Conservation (phyloP, 2,888 invertebrate genomes). For the Leptodirus hochenwartii region DNA sequence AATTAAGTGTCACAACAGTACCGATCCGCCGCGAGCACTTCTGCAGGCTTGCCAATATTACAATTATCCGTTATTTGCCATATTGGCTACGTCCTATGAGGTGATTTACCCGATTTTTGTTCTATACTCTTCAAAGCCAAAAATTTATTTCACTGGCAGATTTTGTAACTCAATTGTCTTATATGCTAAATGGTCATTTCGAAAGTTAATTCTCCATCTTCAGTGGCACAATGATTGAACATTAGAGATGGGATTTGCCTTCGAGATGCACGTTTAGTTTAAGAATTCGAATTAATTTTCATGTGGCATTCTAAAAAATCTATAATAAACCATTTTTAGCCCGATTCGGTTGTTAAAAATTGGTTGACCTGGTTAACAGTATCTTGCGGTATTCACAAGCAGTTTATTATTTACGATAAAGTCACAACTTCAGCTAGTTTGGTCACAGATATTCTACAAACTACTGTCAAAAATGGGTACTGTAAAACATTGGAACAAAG, state of each 20-base stretch:
- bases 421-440: constrained; percentile 13
- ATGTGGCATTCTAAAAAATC: too few relatives aligned
- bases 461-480: constrained; percentile 35
- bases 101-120: too few relatives aligned
- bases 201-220: too few relatives aligned
- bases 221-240: too few relatives aligned
- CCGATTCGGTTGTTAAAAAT: constrained; percentile 39
- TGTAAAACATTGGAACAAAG: constrained; percentile 43
- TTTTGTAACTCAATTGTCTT: too few relatives aligned
- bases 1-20: constrained; percentile 46
- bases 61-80: constrained; percentile 40
- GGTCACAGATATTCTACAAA: constrained; percentile 28
- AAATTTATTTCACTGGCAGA: too few relatives aligned
- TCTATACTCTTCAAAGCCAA: constrained; percentile 4
- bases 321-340: too few relatives aligned
- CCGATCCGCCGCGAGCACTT: constrained; percentile 47
- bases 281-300: too few relatives aligned
- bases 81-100: constrained; percentile 52
- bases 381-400: constrained; percentile 16
- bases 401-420: constrained; percentile 13
- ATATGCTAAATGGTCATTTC: too few relatives aligned
- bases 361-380: constrained; percentile 40
- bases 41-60: constrained; percentile 37
- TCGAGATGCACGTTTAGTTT: too few relatives aligned
- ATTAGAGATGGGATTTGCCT: too few relatives aligned